Base-by-base conservation (phyloP, 2,888 invertebrate species). In the Criorhina ranunculi region DNA sequence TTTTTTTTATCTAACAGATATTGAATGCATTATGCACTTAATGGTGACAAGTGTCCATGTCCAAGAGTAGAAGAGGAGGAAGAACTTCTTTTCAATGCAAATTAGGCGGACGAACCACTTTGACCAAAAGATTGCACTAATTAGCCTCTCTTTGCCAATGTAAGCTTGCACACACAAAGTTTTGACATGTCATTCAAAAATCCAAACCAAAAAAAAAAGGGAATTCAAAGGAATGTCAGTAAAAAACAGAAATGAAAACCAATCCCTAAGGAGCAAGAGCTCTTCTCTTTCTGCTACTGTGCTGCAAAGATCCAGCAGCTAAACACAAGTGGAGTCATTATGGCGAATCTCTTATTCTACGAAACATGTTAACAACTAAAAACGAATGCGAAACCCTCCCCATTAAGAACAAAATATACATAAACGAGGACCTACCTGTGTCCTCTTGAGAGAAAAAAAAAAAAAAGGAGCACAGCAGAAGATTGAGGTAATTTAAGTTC, bases 311-410 rank as follows among this genome's bases (percentile, higher is more conserved):
- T 3, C 66, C 40, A 85, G 60, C 80, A 81, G 57, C 81, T 37
- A 64, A 64, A 42, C 42, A 35, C 19, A 59, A 53, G 55, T 40
- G 64, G 53, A 53, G 60, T 67, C 69, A 59, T 70, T 70, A 64
- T 82, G 42, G 2, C 44, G 51, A 77, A 67, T 72, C 78, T 55
- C 59, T 81, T 67, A 78, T 87, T 87, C 81, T 86, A 72, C 78
- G 86, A 86, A 87, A 86, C 60, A 81, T 81, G 86, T 78, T 70
- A 67, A 87, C 78, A 76, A 79, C 24, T 57, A 78, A 82, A 86
- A 83, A 66, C 66, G 44, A 62, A 76, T 67, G 42, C 72, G 60
- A 76, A 77, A 82, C 55, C 72, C 51, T 67, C 72, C n/a, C n/a
- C 73, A 83, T 83, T 79, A 79, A 79, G 69, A 79, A 49, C 73